These are phyloP conservation scores for Gisinianus flammeolus DNA, from an alignment of 2,888 invertebrate genomes.

Conservation along the genomic window DNA sequence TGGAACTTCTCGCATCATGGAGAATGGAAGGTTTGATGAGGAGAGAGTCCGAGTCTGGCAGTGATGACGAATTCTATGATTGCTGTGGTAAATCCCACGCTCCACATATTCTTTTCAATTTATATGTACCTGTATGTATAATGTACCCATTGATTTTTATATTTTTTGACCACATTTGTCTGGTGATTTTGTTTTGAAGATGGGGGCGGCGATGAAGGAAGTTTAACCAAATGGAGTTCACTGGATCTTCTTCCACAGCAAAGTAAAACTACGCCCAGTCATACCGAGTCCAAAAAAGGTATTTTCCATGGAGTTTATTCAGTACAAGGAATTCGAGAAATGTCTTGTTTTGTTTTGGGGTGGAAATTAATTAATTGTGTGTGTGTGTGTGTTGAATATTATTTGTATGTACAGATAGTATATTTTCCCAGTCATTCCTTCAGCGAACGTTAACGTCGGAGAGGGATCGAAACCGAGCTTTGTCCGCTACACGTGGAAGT, in stretches of 20 bases:
- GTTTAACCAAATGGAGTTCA: conserved; percentile 91
- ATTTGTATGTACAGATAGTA: conserved; percentile 70
- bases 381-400: background rate
- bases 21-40: conserved; percentile 84
- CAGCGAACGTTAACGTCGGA: conserved; percentile 68
- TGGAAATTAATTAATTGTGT: background rate
- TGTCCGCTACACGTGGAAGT: conserved; percentile 60
- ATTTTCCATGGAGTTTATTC: background rate
- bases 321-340: background rate
- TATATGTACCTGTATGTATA: background rate
- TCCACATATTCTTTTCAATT: background rate
- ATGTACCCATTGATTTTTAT: background rate
- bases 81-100: conserved; percentile 74
- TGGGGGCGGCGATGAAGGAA: conserved; percentile 69
- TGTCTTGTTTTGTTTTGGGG: background rate
- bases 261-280: conserved; percentile 63
- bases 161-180: background rate
- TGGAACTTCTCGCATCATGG: conserved; percentile 75
- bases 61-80: conserved; percentile 89
- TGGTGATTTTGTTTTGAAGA: background rate
- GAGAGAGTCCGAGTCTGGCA: conserved; percentile 81
- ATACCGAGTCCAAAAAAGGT: background rate
- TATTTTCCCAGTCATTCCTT: conserved; percentile 84
- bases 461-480: background rate
- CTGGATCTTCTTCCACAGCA: conserved; percentile 88